Percentiles rank a stretch among this genome's conserved stretches.
Conservation (phyloP, 1,140 invertebrate genomes). For the Tenebrio molitor region DNA sequence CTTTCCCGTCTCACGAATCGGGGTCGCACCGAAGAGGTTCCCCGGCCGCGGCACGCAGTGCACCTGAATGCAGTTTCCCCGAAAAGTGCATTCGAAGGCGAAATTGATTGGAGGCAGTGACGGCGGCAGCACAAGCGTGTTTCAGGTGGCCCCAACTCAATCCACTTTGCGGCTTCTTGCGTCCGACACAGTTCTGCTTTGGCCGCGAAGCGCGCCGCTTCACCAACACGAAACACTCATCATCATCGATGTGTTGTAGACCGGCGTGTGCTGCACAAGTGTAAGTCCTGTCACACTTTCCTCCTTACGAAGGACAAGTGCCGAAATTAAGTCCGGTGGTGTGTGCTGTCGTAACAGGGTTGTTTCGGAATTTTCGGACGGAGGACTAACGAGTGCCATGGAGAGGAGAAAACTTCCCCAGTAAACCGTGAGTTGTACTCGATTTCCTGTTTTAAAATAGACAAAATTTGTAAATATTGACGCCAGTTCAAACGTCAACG, state of each 20-base stretch:
- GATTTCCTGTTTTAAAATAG: neutral
- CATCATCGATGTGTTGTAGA: neutral
- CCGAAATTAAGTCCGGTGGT: too few relatives aligned
- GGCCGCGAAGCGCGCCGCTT: conserved; percentile 15
- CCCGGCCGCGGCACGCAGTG: too few relatives aligned
- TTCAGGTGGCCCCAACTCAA: conserved; percentile 37
- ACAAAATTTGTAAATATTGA: conserved; percentile 26
- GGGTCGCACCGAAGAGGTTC: too few relatives aligned
- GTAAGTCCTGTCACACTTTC: conserved; percentile 4
- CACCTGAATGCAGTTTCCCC: conserved; percentile 9
- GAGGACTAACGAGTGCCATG: too few relatives aligned
- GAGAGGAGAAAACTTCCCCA: conserved; percentile 15
- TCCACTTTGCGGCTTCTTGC: conserved; percentile 39
- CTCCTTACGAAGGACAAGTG: neutral
- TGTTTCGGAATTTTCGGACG: too few relatives aligned
- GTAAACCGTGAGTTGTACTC: conserved; percentile 2
- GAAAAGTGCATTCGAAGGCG: conserved; percentile 16
- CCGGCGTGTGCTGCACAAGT: too few relatives aligned
- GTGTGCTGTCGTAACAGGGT: too few relatives aligned
- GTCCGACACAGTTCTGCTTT: conserved; percentile 33
- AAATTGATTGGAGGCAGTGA: conserved; percentile 3
- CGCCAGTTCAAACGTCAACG: neutral
- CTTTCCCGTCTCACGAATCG: too few relatives aligned
- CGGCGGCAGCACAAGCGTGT: conserved; percentile 36
- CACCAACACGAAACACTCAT: neutral